Evolutionary conservation across 2,797 vertebrate genomes (phyloP).

Genomic region (Steatocranus sp.): DNA sequence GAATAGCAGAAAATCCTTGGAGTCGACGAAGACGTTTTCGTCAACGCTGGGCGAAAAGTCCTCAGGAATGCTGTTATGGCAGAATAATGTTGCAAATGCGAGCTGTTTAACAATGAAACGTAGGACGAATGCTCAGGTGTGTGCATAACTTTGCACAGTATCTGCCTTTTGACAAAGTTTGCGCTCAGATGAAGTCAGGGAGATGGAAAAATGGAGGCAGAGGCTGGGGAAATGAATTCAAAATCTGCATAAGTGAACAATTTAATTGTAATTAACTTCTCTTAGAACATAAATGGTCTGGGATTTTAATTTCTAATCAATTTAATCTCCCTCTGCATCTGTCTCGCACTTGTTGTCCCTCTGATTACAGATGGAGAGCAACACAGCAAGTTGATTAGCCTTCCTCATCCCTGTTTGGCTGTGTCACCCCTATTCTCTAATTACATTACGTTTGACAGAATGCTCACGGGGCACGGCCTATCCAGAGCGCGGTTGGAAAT

Average conservation of each 20-base stretch:
- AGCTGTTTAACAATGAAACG: background rate
- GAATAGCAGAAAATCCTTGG: background rate
- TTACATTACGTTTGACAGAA: conserved; percentile 47
- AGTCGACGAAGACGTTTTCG: background rate
- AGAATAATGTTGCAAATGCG: background rate
- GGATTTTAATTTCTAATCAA: conserved; percentile 61
- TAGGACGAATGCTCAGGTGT: background rate
- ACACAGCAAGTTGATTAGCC: conserved; percentile 60
- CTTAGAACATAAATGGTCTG: conserved; percentile 50
- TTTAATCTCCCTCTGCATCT: conserved; percentile 41
- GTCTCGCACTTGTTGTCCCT: conserved; percentile 17
- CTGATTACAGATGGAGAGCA: conserved; percentile 57
- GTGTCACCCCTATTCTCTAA: conserved; percentile 46
- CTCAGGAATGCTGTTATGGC: background rate
- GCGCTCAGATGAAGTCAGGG: background rate
- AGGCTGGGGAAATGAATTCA: conserved; percentile 31
- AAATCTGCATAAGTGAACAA: conserved; percentile 40
- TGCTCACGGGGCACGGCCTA: conserved; percentile 12
- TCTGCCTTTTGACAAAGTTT: background rate
- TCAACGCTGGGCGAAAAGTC: background rate
- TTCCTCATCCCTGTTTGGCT: conserved; percentile 42
- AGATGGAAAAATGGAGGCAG: background rate
- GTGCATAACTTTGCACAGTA: background rate
- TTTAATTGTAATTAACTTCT: conserved; percentile 64
- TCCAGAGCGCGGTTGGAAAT: conserved; percentile 5